Base-by-base conservation (phyloP, 2,888 invertebrate genomes). In the Stenichneumon culpator region DNA sequence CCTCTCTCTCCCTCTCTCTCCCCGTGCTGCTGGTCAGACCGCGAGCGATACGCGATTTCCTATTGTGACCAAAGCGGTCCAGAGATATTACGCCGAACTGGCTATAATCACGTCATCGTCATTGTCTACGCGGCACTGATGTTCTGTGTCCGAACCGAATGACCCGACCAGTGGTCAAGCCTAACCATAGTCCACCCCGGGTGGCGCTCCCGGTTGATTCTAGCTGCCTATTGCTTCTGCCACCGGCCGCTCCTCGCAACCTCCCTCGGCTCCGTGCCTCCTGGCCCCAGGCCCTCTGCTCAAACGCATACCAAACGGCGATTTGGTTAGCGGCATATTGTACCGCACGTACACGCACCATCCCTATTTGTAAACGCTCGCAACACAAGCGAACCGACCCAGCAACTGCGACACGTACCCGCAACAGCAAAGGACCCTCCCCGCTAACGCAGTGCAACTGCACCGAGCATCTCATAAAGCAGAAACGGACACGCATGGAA, bases 71-170 rank as follows among this genome's bases (percentile, higher is more conserved):
- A 87, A 88, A 86, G 81, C 87, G 87, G 86, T 87, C 86, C 86
- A 54, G 90, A 89, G 89, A 91, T 92, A 92, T 92, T 92, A 92
- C 91, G 90, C 92, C 91, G 92, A 47, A 92, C 92, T 89, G 90
- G 89, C 90, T 90, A 88, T 92, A 92, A 92, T 92, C 92, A 92
- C 90, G 90, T 92, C 91, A 92, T 91, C 91, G 90, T 92, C 92
- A 92, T 92, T 92, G 92, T 92, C 90, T 89, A 80, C 88, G 86
- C 79, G 80, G 82, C 88, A 87, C 82, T 86, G 74, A 79, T 84
- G 84, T 69, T 83, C 75, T 72, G 16, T 52, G 68, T 52, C 54
- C 74, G 73, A 47, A 47, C 52, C 79, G 77, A 72, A 74, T 82
- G 68, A 72, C 70, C 84, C 57, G 28, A 77, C 82, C 77, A 47